Evolutionary conservation across 1,140 invertebrate species (phyloP).

Genomic region (Drosophila burlai): DNA sequence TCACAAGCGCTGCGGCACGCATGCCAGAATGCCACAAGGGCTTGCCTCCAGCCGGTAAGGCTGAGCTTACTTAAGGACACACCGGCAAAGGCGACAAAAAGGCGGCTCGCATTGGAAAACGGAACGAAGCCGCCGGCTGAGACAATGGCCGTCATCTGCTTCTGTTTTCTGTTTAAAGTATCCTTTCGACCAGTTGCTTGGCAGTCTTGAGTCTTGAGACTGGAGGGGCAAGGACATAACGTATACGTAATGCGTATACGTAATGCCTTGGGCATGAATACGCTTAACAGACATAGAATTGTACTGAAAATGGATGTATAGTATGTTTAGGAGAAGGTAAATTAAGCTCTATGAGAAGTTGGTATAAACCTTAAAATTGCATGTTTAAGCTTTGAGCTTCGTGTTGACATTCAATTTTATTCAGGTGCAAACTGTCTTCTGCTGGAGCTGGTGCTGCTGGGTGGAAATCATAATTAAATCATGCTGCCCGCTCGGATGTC

Average conservation of each 20-base stretch:
- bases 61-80: conserved; percentile 26
- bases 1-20: conserved; percentile 58
- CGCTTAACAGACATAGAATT: not conserved
- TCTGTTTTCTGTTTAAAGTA: not conserved
- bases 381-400: not conserved
- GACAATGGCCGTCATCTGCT: conserved; percentile 9
- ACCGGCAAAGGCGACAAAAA: conserved; percentile 39
- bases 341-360: not conserved
- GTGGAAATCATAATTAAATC: conserved; percentile 35
- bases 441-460: not conserved
- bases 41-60: not conserved
- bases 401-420: not conserved
- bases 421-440: not conserved
- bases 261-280: not conserved
- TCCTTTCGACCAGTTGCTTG: conserved; percentile 14
- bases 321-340: not conserved
- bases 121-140: not conserved
- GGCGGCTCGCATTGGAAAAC: conserved; percentile 21
- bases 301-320: not conserved
- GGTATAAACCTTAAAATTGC: not conserved
- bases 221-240: not conserved
- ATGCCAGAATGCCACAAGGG: conserved; percentile 52
- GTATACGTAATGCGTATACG: conserved; percentile 12
- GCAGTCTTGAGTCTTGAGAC: not conserved
- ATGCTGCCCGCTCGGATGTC: not conserved